phyloP scores from a whole-genome alignment of 1,140 invertebrate species.

The Probaryconus sp. region DNA sequence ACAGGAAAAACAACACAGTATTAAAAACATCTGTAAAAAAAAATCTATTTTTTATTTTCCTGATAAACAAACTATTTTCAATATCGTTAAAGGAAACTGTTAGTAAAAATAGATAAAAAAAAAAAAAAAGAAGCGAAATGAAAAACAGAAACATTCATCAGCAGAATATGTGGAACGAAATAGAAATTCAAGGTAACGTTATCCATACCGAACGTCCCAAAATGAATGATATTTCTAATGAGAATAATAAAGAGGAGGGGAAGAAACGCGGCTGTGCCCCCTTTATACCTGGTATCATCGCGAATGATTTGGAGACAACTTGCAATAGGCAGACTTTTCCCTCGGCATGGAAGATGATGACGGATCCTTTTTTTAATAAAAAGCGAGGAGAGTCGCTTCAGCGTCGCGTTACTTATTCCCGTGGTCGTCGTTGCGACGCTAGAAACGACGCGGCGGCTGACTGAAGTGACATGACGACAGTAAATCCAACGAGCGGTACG shows the following conservation, averaged over 20 bases:
- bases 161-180: slow-evolving; percentile 42
- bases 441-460: slow-evolving; percentile 7
- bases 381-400: background rate
- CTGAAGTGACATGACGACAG: slow-evolving; percentile 27
- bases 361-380: too few species aligned
- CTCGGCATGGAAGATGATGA: background rate
- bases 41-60: too few species aligned
- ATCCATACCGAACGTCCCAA: slow-evolving; percentile 5
- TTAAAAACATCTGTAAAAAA: too few species aligned
- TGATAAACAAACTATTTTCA: too few species aligned
- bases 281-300: slow-evolving; percentile 45
- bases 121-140: too few species aligned
- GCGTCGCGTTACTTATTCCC: too few species aligned
- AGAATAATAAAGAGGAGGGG: background rate
- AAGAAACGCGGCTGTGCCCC: background rate
- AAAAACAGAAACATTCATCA: too few species aligned
- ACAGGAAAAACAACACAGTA: too few species aligned
- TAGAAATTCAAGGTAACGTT: slow-evolving; percentile 45
- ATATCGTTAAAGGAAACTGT: too few species aligned
- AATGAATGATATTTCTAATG: background rate
- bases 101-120: too few species aligned
- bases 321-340: background rate
- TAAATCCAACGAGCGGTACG: too few species aligned
- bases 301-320: slow-evolving; percentile 22
- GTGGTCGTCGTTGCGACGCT: slow-evolving; percentile 7